Conservation (phyloP, 2,888 invertebrate species). For the Operophtera brumata region DNA sequence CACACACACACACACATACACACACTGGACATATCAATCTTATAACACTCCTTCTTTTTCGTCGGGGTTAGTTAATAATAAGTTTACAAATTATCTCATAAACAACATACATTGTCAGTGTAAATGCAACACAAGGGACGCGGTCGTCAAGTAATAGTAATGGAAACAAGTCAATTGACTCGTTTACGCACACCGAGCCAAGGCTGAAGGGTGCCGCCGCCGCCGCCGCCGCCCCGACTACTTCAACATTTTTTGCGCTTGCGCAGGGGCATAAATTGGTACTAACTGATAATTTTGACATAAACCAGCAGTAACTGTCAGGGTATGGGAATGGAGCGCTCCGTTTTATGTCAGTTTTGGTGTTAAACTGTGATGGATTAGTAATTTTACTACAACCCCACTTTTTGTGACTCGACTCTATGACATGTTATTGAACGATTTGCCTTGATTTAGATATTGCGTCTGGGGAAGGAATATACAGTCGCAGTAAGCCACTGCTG, state of each 20-base stretch:
- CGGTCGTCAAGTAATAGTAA: constrained; percentile 55
- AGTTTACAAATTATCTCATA: constrained; percentile 20
- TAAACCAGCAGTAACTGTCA: constrained; percentile 75
- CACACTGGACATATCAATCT: too few species aligned
- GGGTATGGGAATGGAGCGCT: constrained; percentile 50
- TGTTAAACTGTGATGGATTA: constrained; percentile 58
- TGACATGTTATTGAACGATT: too few species aligned
- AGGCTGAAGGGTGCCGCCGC: constrained; percentile 37
- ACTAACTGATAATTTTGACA: constrained; percentile 75
- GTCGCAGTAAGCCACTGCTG: too few species aligned
- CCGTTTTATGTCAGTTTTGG: constrained; percentile 71
- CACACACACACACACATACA: too few species aligned
- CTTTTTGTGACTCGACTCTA: neutral
- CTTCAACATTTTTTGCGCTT: constrained; percentile 68
- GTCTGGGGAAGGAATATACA: too few species aligned
- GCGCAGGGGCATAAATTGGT: constrained; percentile 67
- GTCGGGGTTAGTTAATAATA: too few species aligned
- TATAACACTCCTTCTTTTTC: too few species aligned
- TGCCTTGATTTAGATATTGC: too few species aligned
- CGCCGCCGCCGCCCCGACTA: constrained; percentile 56
- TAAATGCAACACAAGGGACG: constrained; percentile 34
- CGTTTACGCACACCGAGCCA: constrained; percentile 38
- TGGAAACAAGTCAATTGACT: constrained; percentile 74
- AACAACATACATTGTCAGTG: constrained; percentile 16
- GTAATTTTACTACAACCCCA: constrained; percentile 23